Evolutionary conservation across 2,888 invertebrate species (phyloP), one percentile per base, ranked within the genome.

Genomic region (Lepidocyrtoides sp.): DNA sequence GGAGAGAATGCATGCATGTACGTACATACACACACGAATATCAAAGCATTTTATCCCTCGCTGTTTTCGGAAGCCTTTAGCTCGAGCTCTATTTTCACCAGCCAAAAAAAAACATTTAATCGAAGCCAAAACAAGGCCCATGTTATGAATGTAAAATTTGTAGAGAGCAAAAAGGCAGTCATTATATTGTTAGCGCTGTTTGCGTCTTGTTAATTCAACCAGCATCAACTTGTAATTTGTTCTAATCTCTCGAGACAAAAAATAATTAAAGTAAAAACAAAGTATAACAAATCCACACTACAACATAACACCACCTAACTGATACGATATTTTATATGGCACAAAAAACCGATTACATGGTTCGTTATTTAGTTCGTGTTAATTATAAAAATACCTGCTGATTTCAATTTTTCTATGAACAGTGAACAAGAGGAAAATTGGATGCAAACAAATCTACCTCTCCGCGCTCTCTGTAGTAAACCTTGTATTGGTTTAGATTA

Each of bases 341-440:
- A 79, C 23, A 54, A 32, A 66, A 66, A 29, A n/a, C 57, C 75
- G 72, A 85, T 85, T 85, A 85, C 85, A 85, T 41, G 85, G 17
- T 69, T 75, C 20, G 85, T 75, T 54, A 85, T 85, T 85, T 85
- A 20, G 85, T 85, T 57, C 85, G 72, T 75, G 85, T 85, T 85
- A 85, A 85, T 85, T 85, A 75, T 85, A 85, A 85, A 84, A 85
- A 85, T 85, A 57, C 85, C 85, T 85, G 85, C 72, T 85, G 85
- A 85, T 85, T 85, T 85, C 75, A 85, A 85, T 85, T 85, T 85
- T 85, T 85, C 54, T 36, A 54, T 63, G 51, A 69, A 36, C 36
- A 26, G 60, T 23, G 26, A 83, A 83, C 63, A 63, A 69, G 83
- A 84, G n/a, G 83, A 84, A 84, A 84, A 84, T 82, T 51, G 79